phyloP scores from a whole-genome alignment of 1,140 invertebrate genomes.

The Plodia interpunctella region DNA sequence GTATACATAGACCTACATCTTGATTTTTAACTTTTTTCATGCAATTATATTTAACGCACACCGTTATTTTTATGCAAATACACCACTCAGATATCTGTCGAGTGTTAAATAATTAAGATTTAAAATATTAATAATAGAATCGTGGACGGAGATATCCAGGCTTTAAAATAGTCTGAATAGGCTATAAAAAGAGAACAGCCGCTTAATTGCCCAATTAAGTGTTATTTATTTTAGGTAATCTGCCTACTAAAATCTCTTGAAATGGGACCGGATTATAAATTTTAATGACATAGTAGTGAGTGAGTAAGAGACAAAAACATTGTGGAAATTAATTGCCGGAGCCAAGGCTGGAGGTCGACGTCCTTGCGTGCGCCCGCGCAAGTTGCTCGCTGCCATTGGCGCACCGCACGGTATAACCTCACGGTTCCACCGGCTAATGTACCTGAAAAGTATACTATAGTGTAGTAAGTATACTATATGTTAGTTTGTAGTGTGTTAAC shows the following conservation, averaged over 20 bases:
- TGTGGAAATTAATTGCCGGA: conserved; percentile 61
- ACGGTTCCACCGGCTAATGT: conserved; percentile 3
- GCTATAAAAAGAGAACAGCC: conserved; percentile 5
- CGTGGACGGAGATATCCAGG: neutral
- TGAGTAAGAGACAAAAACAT: conserved; percentile 42
- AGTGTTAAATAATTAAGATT: neutral
- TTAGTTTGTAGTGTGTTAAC: too few species aligned
- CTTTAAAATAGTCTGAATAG: neutral
- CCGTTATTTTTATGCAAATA: neutral
- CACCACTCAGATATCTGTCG: neutral
- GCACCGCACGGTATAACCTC: conserved; percentile 25
- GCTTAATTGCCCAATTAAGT: conserved; percentile 9
- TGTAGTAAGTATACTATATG: conserved; percentile 17
- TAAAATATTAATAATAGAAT: neutral
- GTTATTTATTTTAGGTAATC: conserved; percentile 8
- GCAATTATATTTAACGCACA: neutral
- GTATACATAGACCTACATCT: too few species aligned
- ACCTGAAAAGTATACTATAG: too few species aligned
- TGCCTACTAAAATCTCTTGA: conserved; percentile 12
- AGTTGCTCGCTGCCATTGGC: conserved; percentile 19
- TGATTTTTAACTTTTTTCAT: neutral
- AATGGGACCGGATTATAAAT: conserved; percentile 21
- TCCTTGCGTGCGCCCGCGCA: conserved; percentile 41
- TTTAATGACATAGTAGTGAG: conserved; percentile 27
- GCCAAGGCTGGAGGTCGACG: conserved; percentile 64